Evolutionary conservation across 2,113 vertebrate species (phyloP), one percentile per base, ranked within the genome.

Genomic region (Phalacrocorax brasilianus): DNA sequence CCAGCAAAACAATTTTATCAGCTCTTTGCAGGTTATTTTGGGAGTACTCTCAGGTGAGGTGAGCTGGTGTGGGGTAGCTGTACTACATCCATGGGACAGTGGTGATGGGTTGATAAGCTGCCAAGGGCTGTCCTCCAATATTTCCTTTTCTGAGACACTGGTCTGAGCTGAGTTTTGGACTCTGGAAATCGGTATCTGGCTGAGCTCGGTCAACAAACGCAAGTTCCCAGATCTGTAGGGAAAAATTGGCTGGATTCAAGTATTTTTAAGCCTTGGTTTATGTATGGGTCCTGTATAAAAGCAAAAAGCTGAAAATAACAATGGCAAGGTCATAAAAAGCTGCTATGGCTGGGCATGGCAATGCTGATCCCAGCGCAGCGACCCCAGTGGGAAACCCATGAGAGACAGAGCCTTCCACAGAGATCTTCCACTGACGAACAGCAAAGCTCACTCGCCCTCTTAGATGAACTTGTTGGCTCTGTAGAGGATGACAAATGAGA

Each of bases 1-100:
- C 6, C 45, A 77, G 45, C 8, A 66, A 80, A 74, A 63, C 5
- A n/a, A 14, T 74, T 81, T 71, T 42, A 32, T 42, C 13, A n/a
- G 27, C 9, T 73, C 30, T 53, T 50, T 5, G 5, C 6, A 26
- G n/a, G 68, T 5, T 84, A 3, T 21, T 74, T 40, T 8, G 21
- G 53, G 35, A 13, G 2, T 21, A 8, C 8, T 66, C 8, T 53
- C 35, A 74, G 68, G 68, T 58, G 44, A 91, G 30, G 11, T 27
- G 35, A 70, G 38, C 7, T n/a, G n/a, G 14, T 0, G 0, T 11
- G 11, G 17, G 22, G 11, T 8, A 53, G n/a, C n/a, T 71, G 50
- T 20, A 8, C 56, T 38, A 9, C 20, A 50, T 45, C 32, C 28
- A 22, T 10, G 17, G 67, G 9, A 67, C 13, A 27, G 63, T 3